phyloP scores from a whole-genome alignment of 1,140 invertebrate species.

The Polypedilum pembai region DNA sequence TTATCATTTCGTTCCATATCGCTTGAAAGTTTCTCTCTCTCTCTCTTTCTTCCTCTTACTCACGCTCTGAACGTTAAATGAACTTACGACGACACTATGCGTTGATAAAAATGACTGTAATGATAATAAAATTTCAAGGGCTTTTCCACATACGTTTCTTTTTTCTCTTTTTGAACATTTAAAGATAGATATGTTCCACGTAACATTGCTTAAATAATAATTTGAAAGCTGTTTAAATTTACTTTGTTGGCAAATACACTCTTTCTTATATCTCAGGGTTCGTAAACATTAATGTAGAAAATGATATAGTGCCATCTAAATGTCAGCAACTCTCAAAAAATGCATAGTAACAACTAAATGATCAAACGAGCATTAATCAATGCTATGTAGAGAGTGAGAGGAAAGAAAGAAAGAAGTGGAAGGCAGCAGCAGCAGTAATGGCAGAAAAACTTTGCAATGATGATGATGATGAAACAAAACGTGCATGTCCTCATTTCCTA shows the following conservation, averaged over 20 bases:
- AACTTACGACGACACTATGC: neutral
- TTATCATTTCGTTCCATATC: neutral
- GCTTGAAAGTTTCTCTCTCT: too few relatives aligned
- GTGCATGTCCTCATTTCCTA: slow-evolving; percentile 19
- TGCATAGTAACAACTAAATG: too few relatives aligned
- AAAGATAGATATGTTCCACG: neutral
- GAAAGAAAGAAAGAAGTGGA: too few relatives aligned
- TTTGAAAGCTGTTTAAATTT: neutral
- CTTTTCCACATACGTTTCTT: slow-evolving; percentile 1
- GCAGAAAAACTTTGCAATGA: slow-evolving; percentile 1
- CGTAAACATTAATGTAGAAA: too few relatives aligned
- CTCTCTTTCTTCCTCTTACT: too few relatives aligned
- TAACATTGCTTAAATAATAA: neutral
- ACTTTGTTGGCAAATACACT: neutral
- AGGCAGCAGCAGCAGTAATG: neutral
- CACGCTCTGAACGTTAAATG: neutral
- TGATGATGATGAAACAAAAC: neutral
- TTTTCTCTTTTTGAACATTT: neutral
- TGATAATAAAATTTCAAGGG: slow-evolving; percentile 25
- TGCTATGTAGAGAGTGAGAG: too few relatives aligned
- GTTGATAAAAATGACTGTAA: neutral
- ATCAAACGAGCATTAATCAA: too few relatives aligned
- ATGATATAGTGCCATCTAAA: too few relatives aligned
- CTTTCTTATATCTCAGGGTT: neutral
- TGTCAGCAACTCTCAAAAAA: too few relatives aligned